Percentiles rank a stretch among this genome's conserved stretches.
Evolutionary conservation across 2,797 vertebrate species (phyloP).

Genomic region (Chrysolophus pictus): DNA sequence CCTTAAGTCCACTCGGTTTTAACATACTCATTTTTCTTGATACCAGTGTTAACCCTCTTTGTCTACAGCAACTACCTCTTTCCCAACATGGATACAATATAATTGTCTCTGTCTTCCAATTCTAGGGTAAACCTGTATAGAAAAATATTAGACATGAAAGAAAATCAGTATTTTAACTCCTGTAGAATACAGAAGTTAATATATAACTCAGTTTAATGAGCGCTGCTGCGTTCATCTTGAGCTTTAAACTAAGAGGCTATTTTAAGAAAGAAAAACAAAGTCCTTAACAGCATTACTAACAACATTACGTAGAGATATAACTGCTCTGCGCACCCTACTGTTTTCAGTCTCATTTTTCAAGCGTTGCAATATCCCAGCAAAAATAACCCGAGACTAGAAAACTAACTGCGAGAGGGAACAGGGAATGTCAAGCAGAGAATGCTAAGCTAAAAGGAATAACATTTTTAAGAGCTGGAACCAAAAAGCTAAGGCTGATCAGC

Average conservation of each 20-base stretch:
- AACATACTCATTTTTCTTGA: constrained; percentile 84
- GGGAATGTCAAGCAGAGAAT: background rate
- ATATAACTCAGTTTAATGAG: background rate
- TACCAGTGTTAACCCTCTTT: constrained; percentile 71
- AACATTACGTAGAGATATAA: background rate
- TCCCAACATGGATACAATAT: constrained; percentile 84
- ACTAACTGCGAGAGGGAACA: background rate
- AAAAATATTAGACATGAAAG: background rate
- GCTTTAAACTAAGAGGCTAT: constrained; percentile 25
- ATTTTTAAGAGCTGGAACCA: background rate
- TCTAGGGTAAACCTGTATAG: constrained; percentile 62
- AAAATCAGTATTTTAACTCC: constrained; percentile 19
- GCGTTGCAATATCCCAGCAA: background rate
- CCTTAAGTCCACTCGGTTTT: constrained; percentile 93
- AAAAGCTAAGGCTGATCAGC: background rate
- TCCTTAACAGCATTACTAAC: constrained; percentile 5
- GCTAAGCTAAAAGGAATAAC: background rate
- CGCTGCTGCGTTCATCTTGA: background rate
- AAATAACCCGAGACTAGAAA: background rate
- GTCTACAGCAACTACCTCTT: constrained; percentile 77
- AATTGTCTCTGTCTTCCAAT: constrained; percentile 12
- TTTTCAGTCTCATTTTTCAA: constrained; percentile 23
- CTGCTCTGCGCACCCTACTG: background rate
- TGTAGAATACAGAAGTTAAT: background rate
- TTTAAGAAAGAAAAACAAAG: constrained; percentile 49